phyloP scores from a whole-genome alignment of 2,888 invertebrate species.

The Brenthis hecate region DNA sequence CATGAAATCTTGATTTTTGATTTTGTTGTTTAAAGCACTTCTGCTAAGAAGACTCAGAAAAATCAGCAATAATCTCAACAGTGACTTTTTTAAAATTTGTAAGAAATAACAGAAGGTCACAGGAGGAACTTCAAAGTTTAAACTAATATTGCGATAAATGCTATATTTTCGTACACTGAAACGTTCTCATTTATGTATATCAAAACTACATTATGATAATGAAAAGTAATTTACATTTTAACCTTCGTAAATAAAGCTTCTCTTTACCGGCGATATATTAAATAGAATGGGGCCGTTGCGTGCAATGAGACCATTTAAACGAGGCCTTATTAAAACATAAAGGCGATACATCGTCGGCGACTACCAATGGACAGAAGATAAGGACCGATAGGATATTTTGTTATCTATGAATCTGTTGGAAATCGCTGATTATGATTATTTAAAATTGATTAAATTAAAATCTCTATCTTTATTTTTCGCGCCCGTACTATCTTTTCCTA shows the following conservation, averaged over 20 bases:
- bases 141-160: too few species aligned
- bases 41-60: too few species aligned
- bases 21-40: too few species aligned
- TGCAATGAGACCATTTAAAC: slow-evolving; percentile 31
- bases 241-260: slow-evolving; percentile 2
- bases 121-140: too few species aligned
- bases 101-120: too few species aligned
- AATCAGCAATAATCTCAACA: too few species aligned
- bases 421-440: background rate
- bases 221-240: slow-evolving; percentile 11
- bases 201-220: slow-evolving; percentile 18
- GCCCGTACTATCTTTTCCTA: too few species aligned
- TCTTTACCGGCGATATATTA: slow-evolving; percentile 9
- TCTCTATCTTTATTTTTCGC: too few species aligned
- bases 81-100: too few species aligned
- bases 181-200: background rate
- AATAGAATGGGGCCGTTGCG: slow-evolving; percentile 27
- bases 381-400: slow-evolving; percentile 3
- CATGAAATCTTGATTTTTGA: too few species aligned
- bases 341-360: slow-evolving; percentile 20
- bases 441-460: too few species aligned
- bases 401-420: background rate
- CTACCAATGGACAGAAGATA: slow-evolving; percentile 2
- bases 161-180: too few species aligned
- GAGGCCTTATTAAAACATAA: slow-evolving; percentile 23